Conservation (phyloP, 2,888 invertebrate species). For the Apoderus coryli region DNA sequence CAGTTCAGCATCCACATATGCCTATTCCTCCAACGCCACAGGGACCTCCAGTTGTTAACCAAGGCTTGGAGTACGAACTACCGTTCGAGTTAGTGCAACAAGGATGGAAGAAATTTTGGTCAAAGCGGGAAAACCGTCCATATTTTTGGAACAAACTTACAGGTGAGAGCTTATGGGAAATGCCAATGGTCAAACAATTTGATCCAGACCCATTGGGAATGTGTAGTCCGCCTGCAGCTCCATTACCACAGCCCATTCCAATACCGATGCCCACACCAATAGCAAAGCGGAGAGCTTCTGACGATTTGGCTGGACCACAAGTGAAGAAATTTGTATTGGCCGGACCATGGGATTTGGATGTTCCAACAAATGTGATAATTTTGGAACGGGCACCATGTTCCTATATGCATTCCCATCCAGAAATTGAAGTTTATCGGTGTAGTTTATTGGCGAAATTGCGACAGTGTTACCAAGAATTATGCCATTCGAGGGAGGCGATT, state of each 20-base stretch:
- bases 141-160: conserved; percentile 95
- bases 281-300: conserved; percentile 61
- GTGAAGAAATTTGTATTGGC: conserved; percentile 46
- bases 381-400: conserved; percentile 74
- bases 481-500: conserved; percentile 81
- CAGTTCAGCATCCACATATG: conserved; percentile 30
- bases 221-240: conserved; percentile 17
- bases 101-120: conserved; percentile 94
- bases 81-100: conserved; percentile 61
- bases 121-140: conserved; percentile 83
- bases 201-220: conserved; percentile 45
- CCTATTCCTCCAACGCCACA: conserved; percentile 47
- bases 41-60: conserved; percentile 36
- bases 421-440: conserved; percentile 77
- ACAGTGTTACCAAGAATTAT: conserved; percentile 86
- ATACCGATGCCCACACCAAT: conserved; percentile 14
- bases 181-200: conserved; percentile 74
- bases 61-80: conserved; percentile 35
- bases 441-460: conserved; percentile 71
- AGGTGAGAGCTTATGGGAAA: conserved; percentile 94
- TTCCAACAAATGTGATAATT: conserved; percentile 82
- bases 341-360: conserved; percentile 88
- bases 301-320: conserved; percentile 52
- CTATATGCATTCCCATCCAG: conserved; percentile 86
- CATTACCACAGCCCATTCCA: conserved; percentile 16